These are phyloP conservation scores for Mastigias papua DNA, from an alignment of 30 jellyfish, hydroid and myxozoan genomes.

Conservation along the genomic window DNA sequence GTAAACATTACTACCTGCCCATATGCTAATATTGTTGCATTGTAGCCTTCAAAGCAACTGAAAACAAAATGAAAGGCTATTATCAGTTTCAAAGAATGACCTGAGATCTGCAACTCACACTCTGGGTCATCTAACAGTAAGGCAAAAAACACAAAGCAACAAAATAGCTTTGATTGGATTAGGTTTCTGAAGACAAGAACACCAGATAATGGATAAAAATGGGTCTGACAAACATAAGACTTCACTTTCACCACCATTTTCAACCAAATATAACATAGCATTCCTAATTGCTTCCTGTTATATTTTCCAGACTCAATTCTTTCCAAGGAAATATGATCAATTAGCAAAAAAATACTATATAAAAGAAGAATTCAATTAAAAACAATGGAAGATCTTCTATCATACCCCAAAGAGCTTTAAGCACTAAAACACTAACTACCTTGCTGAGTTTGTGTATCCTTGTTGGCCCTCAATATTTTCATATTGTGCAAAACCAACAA, in stretches of 20 bases:
- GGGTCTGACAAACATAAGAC: no score
- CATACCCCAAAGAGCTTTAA: no score
- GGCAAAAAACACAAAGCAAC: background rate
- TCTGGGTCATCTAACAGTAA: background rate
- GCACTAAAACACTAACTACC: no score
- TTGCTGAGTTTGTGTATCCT: no score
- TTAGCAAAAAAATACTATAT: background rate
- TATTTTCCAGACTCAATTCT: background rate
- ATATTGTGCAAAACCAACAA: no score
- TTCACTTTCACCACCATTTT: no score
- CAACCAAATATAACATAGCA: no score
- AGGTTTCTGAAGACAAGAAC: background rate
- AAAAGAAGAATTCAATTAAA: background rate
- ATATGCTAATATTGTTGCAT: constrained; percentile 96
- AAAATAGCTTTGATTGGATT: background rate
- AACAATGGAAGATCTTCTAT: background rate
- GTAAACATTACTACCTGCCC: constrained; percentile 84
- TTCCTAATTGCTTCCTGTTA: background rate
- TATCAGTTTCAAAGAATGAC: background rate
- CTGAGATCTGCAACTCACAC: background rate
- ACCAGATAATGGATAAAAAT: background rate
- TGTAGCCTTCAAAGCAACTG: constrained; percentile 96
- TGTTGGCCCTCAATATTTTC: no score
- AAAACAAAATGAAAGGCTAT: background rate
- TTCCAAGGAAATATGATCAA: background rate